These are phyloP conservation scores for Phytoseiulus persimilis DNA, from an alignment of 2,888 invertebrate genomes.

Conservation along the genomic window DNA sequence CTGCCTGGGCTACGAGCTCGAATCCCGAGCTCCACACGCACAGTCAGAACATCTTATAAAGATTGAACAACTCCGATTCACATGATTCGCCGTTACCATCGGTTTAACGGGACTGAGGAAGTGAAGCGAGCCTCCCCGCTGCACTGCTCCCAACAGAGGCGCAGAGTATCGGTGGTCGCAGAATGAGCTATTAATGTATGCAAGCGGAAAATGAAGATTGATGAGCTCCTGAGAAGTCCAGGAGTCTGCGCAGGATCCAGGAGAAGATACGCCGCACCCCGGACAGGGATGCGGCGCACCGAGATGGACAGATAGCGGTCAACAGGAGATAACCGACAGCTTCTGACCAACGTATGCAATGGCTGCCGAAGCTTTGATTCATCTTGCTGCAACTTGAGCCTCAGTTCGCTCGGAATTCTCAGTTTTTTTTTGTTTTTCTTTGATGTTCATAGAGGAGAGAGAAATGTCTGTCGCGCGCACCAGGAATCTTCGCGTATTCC, in stretches of 20 bases:
- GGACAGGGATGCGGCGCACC: neutral
- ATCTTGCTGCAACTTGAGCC: neutral
- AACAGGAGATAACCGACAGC: neutral
- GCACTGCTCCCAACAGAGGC: neutral
- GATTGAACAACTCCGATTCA: neutral
- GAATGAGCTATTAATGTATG: constrained; percentile 31
- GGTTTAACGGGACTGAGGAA: neutral
- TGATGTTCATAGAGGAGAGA: no score
- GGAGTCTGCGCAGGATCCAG: neutral
- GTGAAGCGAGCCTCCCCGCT: neutral
- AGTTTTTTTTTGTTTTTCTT: no score
- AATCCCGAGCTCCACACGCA: no score
- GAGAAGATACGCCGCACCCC: neutral
- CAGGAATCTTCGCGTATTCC: no score
- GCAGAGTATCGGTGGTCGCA: neutral
- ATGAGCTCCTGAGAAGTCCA: constrained; percentile 11
- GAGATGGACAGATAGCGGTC: neutral
- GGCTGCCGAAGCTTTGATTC: neutral
- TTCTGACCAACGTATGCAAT: neutral
- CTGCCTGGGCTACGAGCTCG: no score
- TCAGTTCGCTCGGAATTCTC: no score
- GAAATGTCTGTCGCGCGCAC: no score
- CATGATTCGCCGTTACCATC: neutral
- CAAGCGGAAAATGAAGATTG: constrained; percentile 38
- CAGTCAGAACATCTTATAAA: neutral